phyloP scores from a whole-genome alignment of 2,113 vertebrate species.

The Dinomys branickii region DNA sequence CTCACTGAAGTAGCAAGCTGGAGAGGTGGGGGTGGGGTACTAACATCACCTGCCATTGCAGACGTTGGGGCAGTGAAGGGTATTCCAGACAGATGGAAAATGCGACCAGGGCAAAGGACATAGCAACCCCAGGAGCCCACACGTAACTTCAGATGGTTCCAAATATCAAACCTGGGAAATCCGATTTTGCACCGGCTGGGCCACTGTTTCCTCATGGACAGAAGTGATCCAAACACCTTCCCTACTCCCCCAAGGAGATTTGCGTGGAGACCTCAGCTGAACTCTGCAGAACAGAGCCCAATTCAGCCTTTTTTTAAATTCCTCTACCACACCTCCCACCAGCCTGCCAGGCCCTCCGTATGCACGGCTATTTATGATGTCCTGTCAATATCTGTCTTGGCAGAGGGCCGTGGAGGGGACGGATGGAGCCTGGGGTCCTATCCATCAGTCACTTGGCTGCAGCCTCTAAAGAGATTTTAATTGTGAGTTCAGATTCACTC shows the following conservation, averaged over 20 bases:
- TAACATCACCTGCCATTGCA: not conserved
- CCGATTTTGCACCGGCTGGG: not conserved
- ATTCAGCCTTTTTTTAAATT: not conserved
- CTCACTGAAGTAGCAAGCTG: not conserved
- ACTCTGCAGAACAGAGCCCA: not conserved
- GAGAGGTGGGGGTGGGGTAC: fast-evolving
- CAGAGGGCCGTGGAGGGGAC: slow-evolving; percentile 31
- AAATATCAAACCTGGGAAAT: not conserved
- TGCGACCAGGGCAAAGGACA: not conserved
- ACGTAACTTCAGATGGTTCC: not conserved
- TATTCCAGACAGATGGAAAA: not conserved
- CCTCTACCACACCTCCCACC: not conserved
- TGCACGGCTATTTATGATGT: slow-evolving; percentile 73
- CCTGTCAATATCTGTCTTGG: slow-evolving; percentile 76
- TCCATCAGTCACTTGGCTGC: slow-evolving; percentile 79
- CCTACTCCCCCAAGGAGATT: not conserved
- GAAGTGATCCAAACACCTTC: not conserved
- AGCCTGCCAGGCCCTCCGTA: not conserved
- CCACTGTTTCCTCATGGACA: not conserved
- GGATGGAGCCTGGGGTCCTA: slow-evolving; percentile 75
- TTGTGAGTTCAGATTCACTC: slow-evolving; percentile 81
- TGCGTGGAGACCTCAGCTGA: not conserved
- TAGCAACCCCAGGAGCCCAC: not conserved
- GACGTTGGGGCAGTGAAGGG: not conserved
- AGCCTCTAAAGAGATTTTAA: slow-evolving; percentile 82